Evolutionary conservation across 2,888 invertebrate species (phyloP).

Genomic region (Leptura quadrifasciata): DNA sequence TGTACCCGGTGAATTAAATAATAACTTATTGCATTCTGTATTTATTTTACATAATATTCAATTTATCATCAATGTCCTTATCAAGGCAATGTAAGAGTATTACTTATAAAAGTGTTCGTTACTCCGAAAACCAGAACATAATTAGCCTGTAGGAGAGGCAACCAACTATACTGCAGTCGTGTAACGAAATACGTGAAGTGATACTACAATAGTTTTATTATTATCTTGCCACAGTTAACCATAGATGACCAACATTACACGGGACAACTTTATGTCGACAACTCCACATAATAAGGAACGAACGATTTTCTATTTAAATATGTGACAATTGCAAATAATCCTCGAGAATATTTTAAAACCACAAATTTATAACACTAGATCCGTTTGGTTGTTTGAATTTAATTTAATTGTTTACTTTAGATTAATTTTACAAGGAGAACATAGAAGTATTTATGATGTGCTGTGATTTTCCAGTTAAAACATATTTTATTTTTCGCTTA

Average conservation of each 20-base stretch:
- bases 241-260: conserved; percentile 11
- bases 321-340: not conserved
- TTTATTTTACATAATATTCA: not conserved
- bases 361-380: not conserved
- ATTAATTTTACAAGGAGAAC: not conserved
- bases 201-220: too few species aligned
- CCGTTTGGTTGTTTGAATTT: not conserved
- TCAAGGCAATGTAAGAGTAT: too few species aligned
- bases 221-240: not conserved
- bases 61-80: not conserved
- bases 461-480: not conserved
- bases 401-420: not conserved
- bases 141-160: too few species aligned
- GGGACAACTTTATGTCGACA: not conserved
- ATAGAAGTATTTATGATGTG: not conserved
- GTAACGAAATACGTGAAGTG: too few species aligned
- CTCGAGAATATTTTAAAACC: not conserved
- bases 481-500: conserved; percentile 27
- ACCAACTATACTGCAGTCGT: too few species aligned
- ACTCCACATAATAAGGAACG: too few species aligned
- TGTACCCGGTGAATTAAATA: too few species aligned
- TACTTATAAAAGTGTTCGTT: not conserved
- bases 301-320: not conserved
- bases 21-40: not conserved
- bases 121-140: too few species aligned